Base-by-base conservation (phyloP, 2,888 invertebrate species). In the Cryptus armator region DNA sequence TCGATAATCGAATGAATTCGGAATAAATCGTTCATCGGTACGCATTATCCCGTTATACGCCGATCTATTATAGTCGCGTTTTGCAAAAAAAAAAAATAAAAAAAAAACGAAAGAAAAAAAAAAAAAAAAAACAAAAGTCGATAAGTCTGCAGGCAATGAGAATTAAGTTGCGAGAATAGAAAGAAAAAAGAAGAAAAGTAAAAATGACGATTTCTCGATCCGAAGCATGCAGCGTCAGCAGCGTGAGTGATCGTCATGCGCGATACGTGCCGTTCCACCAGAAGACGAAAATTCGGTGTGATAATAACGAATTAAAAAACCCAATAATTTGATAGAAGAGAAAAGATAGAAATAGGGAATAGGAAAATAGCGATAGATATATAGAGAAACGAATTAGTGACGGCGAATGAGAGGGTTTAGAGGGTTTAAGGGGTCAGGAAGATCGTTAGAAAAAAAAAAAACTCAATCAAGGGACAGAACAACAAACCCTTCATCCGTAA, bases 241-340 rank as follows among this genome's bases (percentile, higher is more conserved):
- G 59, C 51, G 84, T 78, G 68, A 74, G 29, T 68, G 81, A 74
- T 74, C 37, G 56, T 77, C 77, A 68, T 84, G 84, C 84, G 84
- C 62, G 81, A 62, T 68, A 66, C 72, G 81, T 81, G 67, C 81
- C 68, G 24, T 24, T 84, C 74, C 84, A 84, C 81, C 74, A 66
- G 81, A 70, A 70, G 43, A 74, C 68, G 43, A 53, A 80, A 12
- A 70, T 48, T 64, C 74, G 24, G 2, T 24, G 53, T 81, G 81
- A 71, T 64, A 37, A 48, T 74, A 56, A 72, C 14, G 48, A 51
- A 29, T 43, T 16, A 56, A 56, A 10, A 44, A 72, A 79, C 19
- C 19, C 0, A 24, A 24, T 2, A 24, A 24, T 37, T 46, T 44
- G 24, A 19, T n/a, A 43, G 37, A 68, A 67, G 43, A 81, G 48